A percentile compares a stretch with the other conserved stretches of the same genome.
These are phyloP conservation scores for Sphaeridia pumilis DNA, from an alignment of 2,888 invertebrate species.

Conservation along the genomic window DNA sequence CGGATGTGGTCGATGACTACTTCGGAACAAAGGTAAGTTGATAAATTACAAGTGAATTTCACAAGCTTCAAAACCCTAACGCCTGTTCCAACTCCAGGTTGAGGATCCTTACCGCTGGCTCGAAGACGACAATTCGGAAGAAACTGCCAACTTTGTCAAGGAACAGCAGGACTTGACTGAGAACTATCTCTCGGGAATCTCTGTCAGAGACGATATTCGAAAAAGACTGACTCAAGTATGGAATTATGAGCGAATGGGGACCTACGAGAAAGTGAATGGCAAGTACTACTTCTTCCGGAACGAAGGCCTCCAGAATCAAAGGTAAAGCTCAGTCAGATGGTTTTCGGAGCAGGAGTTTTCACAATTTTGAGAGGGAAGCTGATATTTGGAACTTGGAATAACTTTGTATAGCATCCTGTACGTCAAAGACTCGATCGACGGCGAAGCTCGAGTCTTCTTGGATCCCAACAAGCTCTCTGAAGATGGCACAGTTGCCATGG, in stretches of 20 bases:
- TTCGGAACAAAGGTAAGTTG: conserved; percentile 2
- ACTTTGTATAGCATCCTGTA: conserved; percentile 43
- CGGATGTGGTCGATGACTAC: not conserved
- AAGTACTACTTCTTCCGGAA: conserved; percentile 86
- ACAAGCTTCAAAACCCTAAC: not conserved
- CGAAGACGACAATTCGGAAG: conserved; percentile 27
- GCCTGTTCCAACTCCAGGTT: conserved; percentile 2
- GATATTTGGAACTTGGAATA: conserved; percentile 1
- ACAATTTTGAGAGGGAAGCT: not conserved
- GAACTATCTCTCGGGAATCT: conserved; percentile 59
- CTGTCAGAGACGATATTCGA: conserved; percentile 58
- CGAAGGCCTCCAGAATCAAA: conserved; percentile 91
- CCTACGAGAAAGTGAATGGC: conserved; percentile 67
- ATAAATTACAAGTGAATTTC: not conserved
- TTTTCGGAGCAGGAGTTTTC: not conserved
- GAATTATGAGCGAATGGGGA: conserved; percentile 89
- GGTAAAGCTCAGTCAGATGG: conserved; percentile 44
- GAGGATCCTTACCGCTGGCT: conserved; percentile 33
- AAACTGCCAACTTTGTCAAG: conserved; percentile 26
- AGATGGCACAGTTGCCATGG: conserved; percentile 42
- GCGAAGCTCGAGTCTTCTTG: conserved; percentile 43
- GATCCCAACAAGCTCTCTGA: conserved; percentile 47
- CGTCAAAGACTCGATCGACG: conserved; percentile 42
- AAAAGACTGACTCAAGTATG: conserved; percentile 73
- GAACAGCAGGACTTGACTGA: conserved; percentile 11